phyloP scores from a whole-genome alignment of 1,140 invertebrate genomes.

The Coptotermes formosanus region DNA sequence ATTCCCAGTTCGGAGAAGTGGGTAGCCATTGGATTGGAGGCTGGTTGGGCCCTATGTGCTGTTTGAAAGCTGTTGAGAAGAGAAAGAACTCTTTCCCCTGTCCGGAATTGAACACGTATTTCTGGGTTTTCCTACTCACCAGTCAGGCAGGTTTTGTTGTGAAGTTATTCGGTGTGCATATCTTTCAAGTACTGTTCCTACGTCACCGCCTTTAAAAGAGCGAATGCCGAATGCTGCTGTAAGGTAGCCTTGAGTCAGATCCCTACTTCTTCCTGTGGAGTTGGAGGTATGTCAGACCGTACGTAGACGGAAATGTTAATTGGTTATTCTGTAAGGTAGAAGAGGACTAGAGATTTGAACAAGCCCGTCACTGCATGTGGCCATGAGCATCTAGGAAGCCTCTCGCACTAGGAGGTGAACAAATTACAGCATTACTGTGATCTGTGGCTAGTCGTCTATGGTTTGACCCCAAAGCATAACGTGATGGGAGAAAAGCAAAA shows the following conservation, averaged over 20 bases:
- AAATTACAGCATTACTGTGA: constrained; percentile 2
- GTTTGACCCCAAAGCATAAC: not conserved
- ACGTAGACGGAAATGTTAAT: not conserved
- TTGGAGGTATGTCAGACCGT: not conserved
- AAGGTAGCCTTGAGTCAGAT: not conserved
- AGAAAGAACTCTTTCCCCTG: no score
- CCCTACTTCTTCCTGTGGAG: not conserved
- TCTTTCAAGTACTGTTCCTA: no score
- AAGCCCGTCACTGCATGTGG: not conserved
- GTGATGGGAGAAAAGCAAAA: not conserved
- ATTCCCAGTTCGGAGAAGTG: no score
- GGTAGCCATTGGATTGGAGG: no score
- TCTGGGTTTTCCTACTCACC: no score
- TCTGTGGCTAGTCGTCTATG: not conserved
- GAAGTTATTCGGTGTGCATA: no score
- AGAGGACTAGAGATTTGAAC: not conserved
- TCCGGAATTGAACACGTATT: no score
- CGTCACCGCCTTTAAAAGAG: not conserved
- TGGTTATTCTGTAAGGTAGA: not conserved
- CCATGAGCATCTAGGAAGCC: not conserved
- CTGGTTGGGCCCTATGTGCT: no score
- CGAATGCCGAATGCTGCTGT: not conserved
- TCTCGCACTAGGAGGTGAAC: not conserved
- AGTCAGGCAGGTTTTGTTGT: no score
- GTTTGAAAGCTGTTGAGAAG: no score